Conservation (phyloP, 2,113 vertebrate species). For the Ginglymostoma cirratum region DNA sequence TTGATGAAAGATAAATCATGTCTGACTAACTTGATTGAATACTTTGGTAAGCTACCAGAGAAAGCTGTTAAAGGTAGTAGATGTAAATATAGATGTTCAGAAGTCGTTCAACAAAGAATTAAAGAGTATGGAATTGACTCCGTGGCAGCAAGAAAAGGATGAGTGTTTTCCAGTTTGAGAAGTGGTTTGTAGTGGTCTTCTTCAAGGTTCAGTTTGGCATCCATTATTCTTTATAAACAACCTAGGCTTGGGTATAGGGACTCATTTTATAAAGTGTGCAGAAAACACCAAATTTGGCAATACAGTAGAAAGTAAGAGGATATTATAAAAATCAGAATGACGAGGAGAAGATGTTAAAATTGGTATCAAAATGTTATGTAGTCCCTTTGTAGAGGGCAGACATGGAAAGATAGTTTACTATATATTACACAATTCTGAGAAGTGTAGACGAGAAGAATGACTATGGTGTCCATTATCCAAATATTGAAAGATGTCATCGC, state of each 20-base stretch:
- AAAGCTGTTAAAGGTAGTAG: neutral
- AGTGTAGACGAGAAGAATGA: too few relatives aligned
- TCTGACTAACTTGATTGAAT: neutral
- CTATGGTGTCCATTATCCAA: too few relatives aligned
- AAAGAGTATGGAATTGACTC: neutral
- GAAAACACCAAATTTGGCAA: neutral
- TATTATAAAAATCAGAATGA: neutral
- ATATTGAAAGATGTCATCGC: too few relatives aligned
- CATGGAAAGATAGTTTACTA: too few relatives aligned
- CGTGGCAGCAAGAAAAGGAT: neutral
- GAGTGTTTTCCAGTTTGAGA: neutral
- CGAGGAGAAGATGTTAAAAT: too few relatives aligned
- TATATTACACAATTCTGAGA: too few relatives aligned
- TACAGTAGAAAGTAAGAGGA: neutral
- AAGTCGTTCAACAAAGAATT: neutral
- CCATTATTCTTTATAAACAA: neutral
- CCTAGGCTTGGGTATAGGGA: neutral
- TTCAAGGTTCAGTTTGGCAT: neutral
- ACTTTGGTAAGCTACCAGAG: neutral
- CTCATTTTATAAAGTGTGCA: neutral
- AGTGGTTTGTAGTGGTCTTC: neutral
- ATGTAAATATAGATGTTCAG: neutral
- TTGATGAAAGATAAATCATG: neutral
- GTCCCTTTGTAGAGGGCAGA: too few relatives aligned
- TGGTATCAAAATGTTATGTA: too few relatives aligned